phyloP scores from a whole-genome alignment of 2,888 invertebrate species.

The Abscondita cerata region DNA sequence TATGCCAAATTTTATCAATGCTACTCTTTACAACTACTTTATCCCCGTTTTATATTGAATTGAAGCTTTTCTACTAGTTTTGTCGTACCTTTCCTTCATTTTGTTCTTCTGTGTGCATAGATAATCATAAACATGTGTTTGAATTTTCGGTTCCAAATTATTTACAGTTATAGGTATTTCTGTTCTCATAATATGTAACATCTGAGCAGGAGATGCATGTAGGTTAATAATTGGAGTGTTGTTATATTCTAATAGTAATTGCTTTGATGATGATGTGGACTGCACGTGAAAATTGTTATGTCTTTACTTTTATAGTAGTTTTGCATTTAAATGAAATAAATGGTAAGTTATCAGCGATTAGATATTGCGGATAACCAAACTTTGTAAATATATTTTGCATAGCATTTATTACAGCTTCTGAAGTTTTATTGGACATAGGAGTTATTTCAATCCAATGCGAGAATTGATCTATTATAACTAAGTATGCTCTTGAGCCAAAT shows the following conservation, averaged over 20 bases:
- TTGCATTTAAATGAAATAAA: conserved; percentile 37
- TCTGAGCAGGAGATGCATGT: not conserved
- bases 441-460: conserved; percentile 39
- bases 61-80: not conserved
- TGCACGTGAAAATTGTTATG: not conserved
- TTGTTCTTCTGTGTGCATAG: not conserved
- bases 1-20: not conserved
- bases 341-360: conserved; percentile 41
- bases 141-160: not conserved
- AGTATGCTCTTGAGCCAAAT: conserved; percentile 28
- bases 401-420: conserved; percentile 36
- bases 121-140: not conserved
- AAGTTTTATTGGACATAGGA: conserved; percentile 29
- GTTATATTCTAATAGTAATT: conserved; percentile 2
- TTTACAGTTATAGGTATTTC: not conserved
- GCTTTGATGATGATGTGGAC: not conserved
- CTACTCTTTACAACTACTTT: conserved; percentile 2
- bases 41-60: not conserved
- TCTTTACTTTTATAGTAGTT: not conserved
- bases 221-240: not conserved
- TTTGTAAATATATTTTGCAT: conserved; percentile 38
- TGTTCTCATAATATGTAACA: not conserved
- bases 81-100: not conserved
- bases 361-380: conserved; percentile 42
- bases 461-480: conserved; percentile 38